Base-by-base conservation (phyloP, 2,113 vertebrate genomes). In the Conger conger region DNA sequence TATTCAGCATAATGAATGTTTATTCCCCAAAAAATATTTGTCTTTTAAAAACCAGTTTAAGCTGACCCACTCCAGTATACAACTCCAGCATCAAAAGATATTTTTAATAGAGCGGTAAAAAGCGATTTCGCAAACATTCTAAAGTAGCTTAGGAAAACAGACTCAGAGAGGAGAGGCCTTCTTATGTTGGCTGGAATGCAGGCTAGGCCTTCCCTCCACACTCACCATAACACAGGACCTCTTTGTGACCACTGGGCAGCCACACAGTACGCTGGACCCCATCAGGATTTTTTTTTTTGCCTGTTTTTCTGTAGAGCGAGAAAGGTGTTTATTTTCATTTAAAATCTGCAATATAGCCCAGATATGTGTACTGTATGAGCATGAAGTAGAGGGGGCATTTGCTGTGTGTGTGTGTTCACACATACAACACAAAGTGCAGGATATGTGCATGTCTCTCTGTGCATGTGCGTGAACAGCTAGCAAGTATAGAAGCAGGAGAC, bases 91-190 rank as follows among this genome's bases (percentile, higher is more conserved):
- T 94, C 94, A 95, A 95, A 95, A 92, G 87, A 89, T 94, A 93
- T 95, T 95, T 96, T 95, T 95, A 95, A 96, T 95, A 92, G 94
- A 95, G 93, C 89, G 94, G 94, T 95, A 93, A 92, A 92, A 93
- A 93, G 92, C 92, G 90, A 94, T 94, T 95, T 93, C 94, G 92
- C 92, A 96, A 96, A 95, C 95, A 95, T 94, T 95, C 94, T 93
- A 94, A 95, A 95, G 95, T 95, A 95, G 94, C 95, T 96, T 94
- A 94, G 89, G 89, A 95, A 95, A 96, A 96, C 94, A 91, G 91
- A 90, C 89, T 90, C 87, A 57, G 68, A 57, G 86, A 85, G 82
- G 88, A 90, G 88, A 87, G 87, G 85, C 84, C 89, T 88, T 93
- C 94, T 95, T 94, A 93, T 94, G 94, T 93, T 91, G 86, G 89